phyloP scores from a whole-genome alignment of 2,113 vertebrate species.

The Orthochromis indermauri region DNA sequence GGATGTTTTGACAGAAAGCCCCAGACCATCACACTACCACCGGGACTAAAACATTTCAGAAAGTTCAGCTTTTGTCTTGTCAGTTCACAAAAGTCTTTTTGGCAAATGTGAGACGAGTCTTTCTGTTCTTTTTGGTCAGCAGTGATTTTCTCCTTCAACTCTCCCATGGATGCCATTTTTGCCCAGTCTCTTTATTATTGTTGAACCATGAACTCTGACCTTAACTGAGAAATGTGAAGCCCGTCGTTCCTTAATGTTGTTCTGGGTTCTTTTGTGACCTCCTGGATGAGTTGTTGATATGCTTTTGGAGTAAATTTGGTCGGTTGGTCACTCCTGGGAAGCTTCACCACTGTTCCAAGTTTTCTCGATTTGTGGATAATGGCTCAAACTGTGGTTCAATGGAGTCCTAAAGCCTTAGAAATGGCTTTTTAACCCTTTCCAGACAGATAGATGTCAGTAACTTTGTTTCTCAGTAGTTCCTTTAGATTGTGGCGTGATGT shows the following conservation, averaged over 20 bases:
- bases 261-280: background rate
- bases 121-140: background rate
- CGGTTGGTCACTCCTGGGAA: background rate
- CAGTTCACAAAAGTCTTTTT: background rate
- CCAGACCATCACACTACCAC: background rate
- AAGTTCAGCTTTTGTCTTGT: background rate
- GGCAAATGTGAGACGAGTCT: background rate
- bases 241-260: rapidly evolving
- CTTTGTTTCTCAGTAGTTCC: background rate
- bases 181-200: rapidly evolving
- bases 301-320: background rate
- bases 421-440: background rate
- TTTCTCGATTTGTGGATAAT: background rate
- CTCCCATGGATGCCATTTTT: background rate
- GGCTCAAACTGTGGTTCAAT: background rate
- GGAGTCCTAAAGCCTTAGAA: background rate
- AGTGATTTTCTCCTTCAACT: background rate
- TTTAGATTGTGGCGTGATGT: background rate
- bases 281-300: background rate
- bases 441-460: background rate
- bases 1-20: background rate
- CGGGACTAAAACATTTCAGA: background rate
- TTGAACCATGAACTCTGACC: background rate
- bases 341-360: background rate
- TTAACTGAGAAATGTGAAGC: background rate